Conservation (phyloP, 2,113 vertebrate species). For the Passer domesticus region DNA sequence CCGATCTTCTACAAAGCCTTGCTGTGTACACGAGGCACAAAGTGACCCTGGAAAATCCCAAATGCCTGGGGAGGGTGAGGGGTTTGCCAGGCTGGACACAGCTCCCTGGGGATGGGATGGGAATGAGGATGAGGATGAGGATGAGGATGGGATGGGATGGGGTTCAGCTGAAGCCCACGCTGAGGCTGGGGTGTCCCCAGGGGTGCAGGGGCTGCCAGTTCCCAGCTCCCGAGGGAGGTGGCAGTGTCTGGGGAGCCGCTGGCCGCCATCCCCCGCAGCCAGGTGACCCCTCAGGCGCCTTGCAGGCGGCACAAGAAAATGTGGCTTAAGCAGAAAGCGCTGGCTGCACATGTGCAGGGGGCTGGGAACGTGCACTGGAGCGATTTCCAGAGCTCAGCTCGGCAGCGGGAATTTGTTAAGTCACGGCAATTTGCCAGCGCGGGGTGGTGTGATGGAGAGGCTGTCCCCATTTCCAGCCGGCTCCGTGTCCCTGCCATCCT, state of each 20-base stretch:
- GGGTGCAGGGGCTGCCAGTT: background rate
- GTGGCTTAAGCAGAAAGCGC: background rate
- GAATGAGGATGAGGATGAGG: background rate
- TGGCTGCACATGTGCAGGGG: background rate
- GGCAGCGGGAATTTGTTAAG: conserved; percentile 15
- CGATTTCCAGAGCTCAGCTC: conserved; percentile 42
- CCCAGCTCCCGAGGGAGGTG: background rate
- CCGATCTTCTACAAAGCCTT: background rate
- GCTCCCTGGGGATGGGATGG: background rate
- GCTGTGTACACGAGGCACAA: rapidly evolving
- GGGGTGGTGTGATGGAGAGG: background rate
- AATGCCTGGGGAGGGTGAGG: rapidly evolving
- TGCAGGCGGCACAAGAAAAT: background rate
- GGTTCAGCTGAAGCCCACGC: background rate
- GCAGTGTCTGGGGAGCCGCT: rapidly evolving
- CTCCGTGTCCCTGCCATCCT: rapidly evolving
- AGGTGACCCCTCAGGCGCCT: background rate
- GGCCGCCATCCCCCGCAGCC: background rate
- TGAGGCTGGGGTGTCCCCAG: background rate
- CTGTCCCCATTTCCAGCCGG: conserved; percentile 19
- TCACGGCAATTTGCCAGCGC: conserved; percentile 42
- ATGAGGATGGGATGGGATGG: background rate
- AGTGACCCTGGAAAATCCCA: background rate
- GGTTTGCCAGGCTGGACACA: rapidly evolving
- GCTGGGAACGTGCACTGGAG: conserved; percentile 25